Evolutionary conservation across 2,888 invertebrate genomes (phyloP).

Genomic region (Mimas tiliae): DNA sequence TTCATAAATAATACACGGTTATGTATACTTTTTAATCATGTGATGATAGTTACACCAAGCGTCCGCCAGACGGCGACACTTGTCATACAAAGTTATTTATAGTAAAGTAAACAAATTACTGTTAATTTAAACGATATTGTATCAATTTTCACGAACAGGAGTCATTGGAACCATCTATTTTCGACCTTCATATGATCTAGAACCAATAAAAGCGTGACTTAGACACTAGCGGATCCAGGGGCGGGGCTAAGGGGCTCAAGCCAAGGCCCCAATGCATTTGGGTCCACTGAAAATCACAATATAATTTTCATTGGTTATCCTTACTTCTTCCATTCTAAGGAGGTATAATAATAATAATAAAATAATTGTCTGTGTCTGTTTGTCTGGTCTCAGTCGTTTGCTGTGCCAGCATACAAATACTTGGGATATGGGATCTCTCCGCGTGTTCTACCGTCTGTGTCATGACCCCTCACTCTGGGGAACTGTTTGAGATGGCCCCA

Average conservation of each 20-base stretch:
- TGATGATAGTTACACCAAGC: constrained; percentile 48
- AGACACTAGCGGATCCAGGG: no score
- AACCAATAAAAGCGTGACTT: neutral
- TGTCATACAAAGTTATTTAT: constrained; percentile 30
- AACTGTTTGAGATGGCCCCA: no score
- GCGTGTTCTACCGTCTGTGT: no score
- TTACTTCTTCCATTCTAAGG: no score
- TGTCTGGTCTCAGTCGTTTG: no score
- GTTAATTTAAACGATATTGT: neutral
- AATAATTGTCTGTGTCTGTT: no score
- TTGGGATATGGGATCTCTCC: neutral
- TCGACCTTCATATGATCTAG: neutral
- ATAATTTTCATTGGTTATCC: no score
- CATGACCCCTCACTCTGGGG: no score
- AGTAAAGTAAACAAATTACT: neutral
- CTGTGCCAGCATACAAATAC: neutral
- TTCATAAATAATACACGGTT: neutral
- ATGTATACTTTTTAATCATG: constrained; percentile 48
- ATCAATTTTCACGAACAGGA: constrained; percentile 1
- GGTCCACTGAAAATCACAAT: no score
- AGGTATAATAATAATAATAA: no score
- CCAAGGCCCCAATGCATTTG: no score
- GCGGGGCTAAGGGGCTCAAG: no score
- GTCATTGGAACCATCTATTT: neutral
- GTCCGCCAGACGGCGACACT: constrained; percentile 49